Evolutionary conservation across 2,113 vertebrate genomes (phyloP).

Genomic region (Halcyon malimbica): DNA sequence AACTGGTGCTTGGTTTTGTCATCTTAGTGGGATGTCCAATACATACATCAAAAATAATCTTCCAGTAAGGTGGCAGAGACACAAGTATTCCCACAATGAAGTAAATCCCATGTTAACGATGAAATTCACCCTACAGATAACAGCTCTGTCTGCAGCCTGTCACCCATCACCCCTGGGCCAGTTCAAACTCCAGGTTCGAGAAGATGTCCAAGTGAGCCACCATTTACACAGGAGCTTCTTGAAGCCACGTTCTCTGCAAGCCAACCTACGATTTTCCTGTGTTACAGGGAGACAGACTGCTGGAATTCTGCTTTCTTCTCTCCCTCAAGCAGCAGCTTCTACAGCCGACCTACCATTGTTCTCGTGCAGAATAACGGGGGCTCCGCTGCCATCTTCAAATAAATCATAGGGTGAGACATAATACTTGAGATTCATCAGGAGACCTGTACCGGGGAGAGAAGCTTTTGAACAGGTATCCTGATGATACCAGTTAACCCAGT

Average conservation of each 20-base stretch:
- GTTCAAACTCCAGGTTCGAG: not conserved
- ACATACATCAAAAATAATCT: not conserved
- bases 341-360: conserved; percentile 73
- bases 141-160: not conserved
- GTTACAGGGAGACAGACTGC: not conserved
- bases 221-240: not conserved
- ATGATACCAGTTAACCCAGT: rapidly evolving
- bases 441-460: conserved; percentile 73
- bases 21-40: not conserved
- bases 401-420: conserved; percentile 95
- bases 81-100: not conserved
- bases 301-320: not conserved
- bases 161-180: rapidly evolving
- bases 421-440: conserved; percentile 95
- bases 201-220: not conserved
- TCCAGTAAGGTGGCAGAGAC: not conserved
- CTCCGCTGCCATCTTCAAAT: conserved; percentile 88
- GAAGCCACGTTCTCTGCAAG: rapidly evolving
- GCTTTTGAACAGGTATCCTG: not conserved
- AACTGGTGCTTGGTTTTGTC: not conserved
- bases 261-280: not conserved
- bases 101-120: rapidly evolving
- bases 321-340: not conserved
- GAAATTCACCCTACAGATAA: not conserved
- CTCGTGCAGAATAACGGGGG: conserved; percentile 85